A percentile compares a stretch with the other conserved stretches of the same genome.
These are phyloP conservation scores for Hozukius guyotensis DNA, from an alignment of 2,797 vertebrate genomes.

Conservation along the genomic window DNA sequence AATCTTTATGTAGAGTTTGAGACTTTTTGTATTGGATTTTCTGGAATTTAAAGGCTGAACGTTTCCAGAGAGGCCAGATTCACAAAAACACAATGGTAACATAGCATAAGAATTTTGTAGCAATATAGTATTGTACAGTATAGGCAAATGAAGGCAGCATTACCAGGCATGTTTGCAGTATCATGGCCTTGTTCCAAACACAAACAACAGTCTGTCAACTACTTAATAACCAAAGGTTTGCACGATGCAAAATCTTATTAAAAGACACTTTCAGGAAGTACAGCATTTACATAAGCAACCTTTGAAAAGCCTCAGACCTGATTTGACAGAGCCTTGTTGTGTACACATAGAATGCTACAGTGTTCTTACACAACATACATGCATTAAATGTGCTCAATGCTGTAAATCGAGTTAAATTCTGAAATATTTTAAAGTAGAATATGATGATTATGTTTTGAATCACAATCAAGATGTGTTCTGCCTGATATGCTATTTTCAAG, in stretches of 20 bases:
- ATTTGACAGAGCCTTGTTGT: not conserved
- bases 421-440: not conserved
- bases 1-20: slow-evolving; percentile 1
- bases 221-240: not conserved
- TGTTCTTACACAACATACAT: not conserved
- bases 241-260: not conserved
- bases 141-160: not conserved
- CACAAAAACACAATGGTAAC: too few species aligned
- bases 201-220: not conserved
- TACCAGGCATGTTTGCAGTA: not conserved
- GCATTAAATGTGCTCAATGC: not conserved
- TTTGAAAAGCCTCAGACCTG: not conserved
- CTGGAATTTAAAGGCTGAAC: slow-evolving; percentile 15
- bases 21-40: not conserved
- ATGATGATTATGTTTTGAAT: not conserved
- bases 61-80: not conserved
- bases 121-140: too few species aligned
- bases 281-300: not conserved
- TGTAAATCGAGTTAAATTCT: not conserved
- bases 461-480: not conserved
- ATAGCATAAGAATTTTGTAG: too few species aligned
- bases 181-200: not conserved
- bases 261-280: not conserved
- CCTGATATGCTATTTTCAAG: not conserved
- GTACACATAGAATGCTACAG: not conserved